Evolutionary conservation across 2,797 vertebrate species (phyloP).

Genomic region (Pagetopsis macropterus): DNA sequence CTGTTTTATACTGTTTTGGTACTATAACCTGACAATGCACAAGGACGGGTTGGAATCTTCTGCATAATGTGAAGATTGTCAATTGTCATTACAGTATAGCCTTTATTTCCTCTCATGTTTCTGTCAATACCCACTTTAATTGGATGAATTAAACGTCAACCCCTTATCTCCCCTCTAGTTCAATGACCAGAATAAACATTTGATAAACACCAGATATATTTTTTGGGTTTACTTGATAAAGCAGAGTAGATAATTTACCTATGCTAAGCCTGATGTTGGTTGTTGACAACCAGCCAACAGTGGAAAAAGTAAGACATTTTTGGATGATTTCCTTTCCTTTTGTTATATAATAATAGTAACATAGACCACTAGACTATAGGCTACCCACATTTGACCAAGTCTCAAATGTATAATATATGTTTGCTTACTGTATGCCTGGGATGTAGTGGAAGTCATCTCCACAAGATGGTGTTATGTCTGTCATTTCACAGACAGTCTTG

Average conservation of each 20-base stretch:
- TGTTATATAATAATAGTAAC: background rate
- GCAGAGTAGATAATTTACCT: background rate
- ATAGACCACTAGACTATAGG: background rate
- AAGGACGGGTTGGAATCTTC: too few relatives aligned
- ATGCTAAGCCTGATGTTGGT: too few relatives aligned
- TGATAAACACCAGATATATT: background rate
- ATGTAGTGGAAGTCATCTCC: conserved; percentile 28
- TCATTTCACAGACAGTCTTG: conserved; percentile 13
- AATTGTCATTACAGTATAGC: too few relatives aligned
- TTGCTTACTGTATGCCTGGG: background rate
- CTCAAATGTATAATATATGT: background rate
- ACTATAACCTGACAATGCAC: too few relatives aligned
- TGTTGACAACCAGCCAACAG: background rate
- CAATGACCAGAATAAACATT: background rate
- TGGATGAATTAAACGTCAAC: background rate
- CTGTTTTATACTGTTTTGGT: background rate
- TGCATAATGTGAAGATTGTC: too few relatives aligned
- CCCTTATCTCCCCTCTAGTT: background rate
- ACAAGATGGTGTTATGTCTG: conserved; percentile 54
- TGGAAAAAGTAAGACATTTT: background rate
- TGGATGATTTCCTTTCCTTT: background rate
- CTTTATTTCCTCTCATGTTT: background rate
- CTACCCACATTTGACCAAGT: background rate
- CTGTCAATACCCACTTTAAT: background rate
- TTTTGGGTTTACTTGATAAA: background rate